Base-by-base conservation (phyloP, 2,797 vertebrate species). In the Mus minutoides region DNA sequence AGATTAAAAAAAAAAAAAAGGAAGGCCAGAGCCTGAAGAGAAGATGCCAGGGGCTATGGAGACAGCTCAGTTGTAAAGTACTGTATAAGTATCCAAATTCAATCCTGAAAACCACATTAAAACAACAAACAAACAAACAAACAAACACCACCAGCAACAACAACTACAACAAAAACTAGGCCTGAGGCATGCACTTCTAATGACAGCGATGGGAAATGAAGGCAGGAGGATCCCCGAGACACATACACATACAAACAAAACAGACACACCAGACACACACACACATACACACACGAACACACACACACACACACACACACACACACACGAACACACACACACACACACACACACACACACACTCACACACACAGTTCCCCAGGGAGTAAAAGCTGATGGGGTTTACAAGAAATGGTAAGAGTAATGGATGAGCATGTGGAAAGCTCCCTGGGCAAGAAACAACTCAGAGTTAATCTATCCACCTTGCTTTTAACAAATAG, bases 361-460 rank as follows among this genome's bases (percentile, higher is more conserved):
- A 17, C 16, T 10, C 76, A 52, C 3, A 34, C 6, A 29, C 14
- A 40, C 37, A 37, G 3, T 64, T 64, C 82, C 46, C 46, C 46
- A 87, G 34, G 46, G 26, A 37, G 22, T 71, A 71, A 71, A 54
- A 52, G 22, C 46, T 54, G 6, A 13, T 17, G 10, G 10, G 37
- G 16, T 34, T 43, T 5, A 6, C 1, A 19, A 1, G 6, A n/a
- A 29, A 10, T 0, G 0, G 5, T 0, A 13, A 29, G 29, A 1
- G 4, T 21, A 1, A 2, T 4, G 11, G 31, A 3, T 0, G 2
- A n/a, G 16, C 34, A 64, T 7, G 0, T 0, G 10, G 82, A 26
- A 37, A 73, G 21, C 19, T 43, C 58, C 5, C 34, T 29, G 0
- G 11, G 13, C 16, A 69, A 34, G 34, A 40, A 2, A 10, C 69